Evolutionary conservation across 1,140 invertebrate genomes (phyloP).

Genomic region (Eriocheir sinensis): DNA sequence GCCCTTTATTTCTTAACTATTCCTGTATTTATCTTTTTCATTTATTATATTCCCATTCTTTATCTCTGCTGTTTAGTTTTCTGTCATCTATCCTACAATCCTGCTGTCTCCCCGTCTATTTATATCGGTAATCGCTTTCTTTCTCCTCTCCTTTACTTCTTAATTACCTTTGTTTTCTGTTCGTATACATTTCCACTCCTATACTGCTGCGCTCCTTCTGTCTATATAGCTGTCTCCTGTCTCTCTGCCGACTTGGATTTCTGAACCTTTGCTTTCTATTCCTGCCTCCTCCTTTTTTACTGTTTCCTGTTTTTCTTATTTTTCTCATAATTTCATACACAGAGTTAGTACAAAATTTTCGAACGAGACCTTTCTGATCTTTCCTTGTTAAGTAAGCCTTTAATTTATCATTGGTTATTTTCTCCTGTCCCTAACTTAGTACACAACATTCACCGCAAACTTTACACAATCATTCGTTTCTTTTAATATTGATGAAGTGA

Average conservation of each 20-base stretch:
- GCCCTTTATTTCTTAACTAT: not conserved
- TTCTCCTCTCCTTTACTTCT: conserved; percentile 25
- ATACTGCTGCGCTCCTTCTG: not conserved
- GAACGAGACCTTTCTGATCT: too few relatives aligned
- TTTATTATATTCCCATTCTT: not conserved
- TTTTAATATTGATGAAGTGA: too few relatives aligned
- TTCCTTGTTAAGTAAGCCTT: too few relatives aligned
- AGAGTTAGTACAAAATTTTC: too few relatives aligned
- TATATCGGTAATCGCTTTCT: not conserved
- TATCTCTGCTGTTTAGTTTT: not conserved
- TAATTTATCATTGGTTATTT: too few relatives aligned
- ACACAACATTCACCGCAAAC: too few relatives aligned
- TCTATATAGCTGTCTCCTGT: not conserved
- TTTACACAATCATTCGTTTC: too few relatives aligned
- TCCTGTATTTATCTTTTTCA: conserved; percentile 4
- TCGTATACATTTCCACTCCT: not conserved
- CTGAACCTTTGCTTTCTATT: not conserved
- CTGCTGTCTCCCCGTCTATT: not conserved
- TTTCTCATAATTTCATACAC: not conserved
- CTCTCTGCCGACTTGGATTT: not conserved
- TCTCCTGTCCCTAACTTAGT: too few relatives aligned
- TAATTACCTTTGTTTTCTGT: not conserved
- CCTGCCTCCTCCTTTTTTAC: not conserved
- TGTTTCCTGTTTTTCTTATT: not conserved
- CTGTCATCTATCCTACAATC: not conserved